A percentile compares a stretch with the other conserved stretches of the same genome.
These are phyloP conservation scores for Calypte anna DNA, from an alignment of 2,113 vertebrate genomes.

Conservation along the genomic window DNA sequence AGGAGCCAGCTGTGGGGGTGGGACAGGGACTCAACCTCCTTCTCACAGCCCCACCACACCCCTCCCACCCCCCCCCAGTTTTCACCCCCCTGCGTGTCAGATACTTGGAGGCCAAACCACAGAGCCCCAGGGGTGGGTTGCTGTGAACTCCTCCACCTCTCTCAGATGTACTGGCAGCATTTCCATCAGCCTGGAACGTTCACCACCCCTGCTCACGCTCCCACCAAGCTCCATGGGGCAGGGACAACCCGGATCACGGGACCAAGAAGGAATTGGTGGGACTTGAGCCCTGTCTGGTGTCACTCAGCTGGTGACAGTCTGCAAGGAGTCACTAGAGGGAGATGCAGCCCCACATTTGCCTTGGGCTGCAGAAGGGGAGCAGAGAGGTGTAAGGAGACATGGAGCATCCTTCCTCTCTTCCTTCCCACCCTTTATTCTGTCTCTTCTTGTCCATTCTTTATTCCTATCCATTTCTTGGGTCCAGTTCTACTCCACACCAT, in stretches of 20 bases:
- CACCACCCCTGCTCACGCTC: rapidly evolving
- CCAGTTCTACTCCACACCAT: not conserved
- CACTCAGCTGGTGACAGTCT: not conserved
- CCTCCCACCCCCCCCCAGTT: no score
- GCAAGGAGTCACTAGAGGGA: conserved; percentile 63
- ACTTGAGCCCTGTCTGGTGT: not conserved
- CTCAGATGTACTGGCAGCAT: not conserved
- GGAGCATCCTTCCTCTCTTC: not conserved
- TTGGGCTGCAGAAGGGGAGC: not conserved
- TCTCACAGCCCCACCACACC: not conserved
- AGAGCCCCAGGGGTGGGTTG: not conserved
- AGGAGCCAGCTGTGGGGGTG: rapidly evolving
- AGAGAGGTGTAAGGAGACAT: not conserved
- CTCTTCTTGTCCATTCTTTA: no score
- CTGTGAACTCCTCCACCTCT: not conserved
- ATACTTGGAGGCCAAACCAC: not conserved
- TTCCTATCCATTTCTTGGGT: rapidly evolving
- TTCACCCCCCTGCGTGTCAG: rapidly evolving
- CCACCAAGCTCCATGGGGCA: rapidly evolving
- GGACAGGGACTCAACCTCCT: rapidly evolving
- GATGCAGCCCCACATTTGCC: conserved; percentile 27
- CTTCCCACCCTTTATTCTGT: not conserved
- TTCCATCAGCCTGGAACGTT: rapidly evolving
- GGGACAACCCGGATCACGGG: rapidly evolving
- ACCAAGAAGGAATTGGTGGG: not conserved